A percentile compares a stretch with the other conserved stretches of the same genome.
phyloP scores from a whole-genome alignment of 1,140 invertebrate species.

The Lepidurus packardi region DNA sequence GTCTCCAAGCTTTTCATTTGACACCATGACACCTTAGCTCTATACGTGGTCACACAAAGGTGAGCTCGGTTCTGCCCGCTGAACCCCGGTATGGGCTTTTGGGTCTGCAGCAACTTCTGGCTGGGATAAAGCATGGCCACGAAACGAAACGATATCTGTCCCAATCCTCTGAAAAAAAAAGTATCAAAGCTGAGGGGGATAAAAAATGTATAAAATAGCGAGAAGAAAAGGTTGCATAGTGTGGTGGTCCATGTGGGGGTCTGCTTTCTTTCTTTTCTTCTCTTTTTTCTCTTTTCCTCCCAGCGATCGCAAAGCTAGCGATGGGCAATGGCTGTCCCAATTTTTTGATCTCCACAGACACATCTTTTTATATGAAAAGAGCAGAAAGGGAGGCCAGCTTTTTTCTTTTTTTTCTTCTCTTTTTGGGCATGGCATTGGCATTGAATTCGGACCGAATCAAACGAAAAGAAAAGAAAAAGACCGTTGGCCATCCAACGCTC shows the following conservation, averaged over 20 bases:
- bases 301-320: background rate
- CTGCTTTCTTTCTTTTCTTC: background rate
- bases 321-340: constrained; percentile 12
- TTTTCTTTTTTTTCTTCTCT: background rate
- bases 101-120: background rate
- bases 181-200: constrained; percentile 6
- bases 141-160: constrained; percentile 21
- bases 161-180: background rate
- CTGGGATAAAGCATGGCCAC: background rate
- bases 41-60: constrained; percentile 21
- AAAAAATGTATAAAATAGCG: constrained; percentile 20
- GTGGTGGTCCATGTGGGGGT: constrained; percentile 9
- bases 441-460: background rate
- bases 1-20: constrained; percentile 7
- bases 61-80: constrained; percentile 16
- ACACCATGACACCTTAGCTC: constrained; percentile 21
- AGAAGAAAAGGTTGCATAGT: constrained; percentile 19
- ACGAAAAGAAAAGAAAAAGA: background rate
- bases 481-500: background rate
- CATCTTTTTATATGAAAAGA: background rate
- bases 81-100: background rate
- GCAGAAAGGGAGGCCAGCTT: background rate
- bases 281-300: background rate
- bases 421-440: background rate
- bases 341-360: constrained; percentile 10